phyloP scores from a whole-genome alignment of 1,140 invertebrate genomes.

The Harpegnathos saltator region DNA sequence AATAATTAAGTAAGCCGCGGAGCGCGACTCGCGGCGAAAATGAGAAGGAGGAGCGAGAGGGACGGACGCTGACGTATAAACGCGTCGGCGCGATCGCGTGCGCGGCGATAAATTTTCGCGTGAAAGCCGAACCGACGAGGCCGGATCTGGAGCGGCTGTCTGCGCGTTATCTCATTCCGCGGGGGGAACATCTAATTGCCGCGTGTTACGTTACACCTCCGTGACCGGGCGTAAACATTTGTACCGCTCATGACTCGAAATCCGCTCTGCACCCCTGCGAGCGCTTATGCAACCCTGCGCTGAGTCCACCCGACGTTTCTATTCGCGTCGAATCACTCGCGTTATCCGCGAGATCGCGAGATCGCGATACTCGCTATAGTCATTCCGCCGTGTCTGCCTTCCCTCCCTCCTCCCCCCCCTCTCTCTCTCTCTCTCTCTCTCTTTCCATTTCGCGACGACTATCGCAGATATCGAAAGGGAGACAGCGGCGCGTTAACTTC shows the following conservation, averaged over 20 bases:
- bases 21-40: no score
- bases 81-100: not conserved
- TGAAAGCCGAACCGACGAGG: slow-evolving; percentile 1
- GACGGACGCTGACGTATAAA: not conserved
- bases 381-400: not conserved
- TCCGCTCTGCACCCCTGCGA: not conserved
- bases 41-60: slow-evolving; percentile 8
- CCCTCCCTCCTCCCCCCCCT: no score
- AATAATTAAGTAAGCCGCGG: slow-evolving; percentile 24
- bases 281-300: slow-evolving; percentile 1
- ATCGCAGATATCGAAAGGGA: not conserved
- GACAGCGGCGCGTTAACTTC: slow-evolving; percentile 7
- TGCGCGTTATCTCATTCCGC: not conserved
- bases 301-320: slow-evolving; percentile 2
- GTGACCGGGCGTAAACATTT: not conserved
- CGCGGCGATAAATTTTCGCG: slow-evolving; percentile 35
- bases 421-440: no score
- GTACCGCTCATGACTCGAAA: not conserved
- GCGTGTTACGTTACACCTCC: not conserved
- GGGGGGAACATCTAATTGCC: slow-evolving; percentile 5
- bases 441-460: not conserved
- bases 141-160: not conserved
- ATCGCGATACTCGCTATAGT: not conserved
- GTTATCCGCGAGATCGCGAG: not conserved
- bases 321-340: not conserved